A percentile compares a stretch with the other conserved stretches of the same genome.
These are phyloP conservation scores for Taeniopygia guttata DNA, from an alignment of 2,797 vertebrate genomes.

Conservation along the genomic window DNA sequence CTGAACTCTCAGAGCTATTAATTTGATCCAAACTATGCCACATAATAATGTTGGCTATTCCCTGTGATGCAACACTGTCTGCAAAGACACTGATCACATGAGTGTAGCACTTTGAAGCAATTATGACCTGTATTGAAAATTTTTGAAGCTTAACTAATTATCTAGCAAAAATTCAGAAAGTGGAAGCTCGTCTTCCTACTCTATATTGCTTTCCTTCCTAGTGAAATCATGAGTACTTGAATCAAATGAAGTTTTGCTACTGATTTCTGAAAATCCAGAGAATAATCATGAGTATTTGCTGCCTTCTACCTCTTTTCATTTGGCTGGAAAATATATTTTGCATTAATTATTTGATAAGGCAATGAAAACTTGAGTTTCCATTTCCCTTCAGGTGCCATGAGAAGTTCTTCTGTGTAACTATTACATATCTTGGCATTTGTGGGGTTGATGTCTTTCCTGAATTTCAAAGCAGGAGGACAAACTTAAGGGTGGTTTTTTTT, in stretches of 20 bases:
- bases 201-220: background rate
- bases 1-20: background rate
- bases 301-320: background rate
- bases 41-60: background rate
- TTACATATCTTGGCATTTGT: background rate
- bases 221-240: background rate
- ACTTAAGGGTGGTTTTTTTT: background rate
- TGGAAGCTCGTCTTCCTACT: background rate
- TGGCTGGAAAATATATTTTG: background rate
- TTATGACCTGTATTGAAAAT: conserved; percentile 7
- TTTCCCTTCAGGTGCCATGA: background rate
- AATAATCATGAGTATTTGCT: background rate
- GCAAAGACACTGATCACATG: background rate
- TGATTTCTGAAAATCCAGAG: background rate
- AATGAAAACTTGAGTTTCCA: background rate
- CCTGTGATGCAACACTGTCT: background rate
- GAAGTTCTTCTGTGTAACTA: background rate
- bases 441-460: background rate
- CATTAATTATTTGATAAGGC: background rate
- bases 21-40: background rate
- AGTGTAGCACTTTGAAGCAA: background rate
- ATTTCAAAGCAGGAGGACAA: background rate
- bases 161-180: background rate
- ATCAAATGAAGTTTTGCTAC: background rate
- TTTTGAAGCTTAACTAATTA: conserved; percentile 39